Conservation (phyloP, 2,113 vertebrate genomes). For the Saguinus midas region DNA sequence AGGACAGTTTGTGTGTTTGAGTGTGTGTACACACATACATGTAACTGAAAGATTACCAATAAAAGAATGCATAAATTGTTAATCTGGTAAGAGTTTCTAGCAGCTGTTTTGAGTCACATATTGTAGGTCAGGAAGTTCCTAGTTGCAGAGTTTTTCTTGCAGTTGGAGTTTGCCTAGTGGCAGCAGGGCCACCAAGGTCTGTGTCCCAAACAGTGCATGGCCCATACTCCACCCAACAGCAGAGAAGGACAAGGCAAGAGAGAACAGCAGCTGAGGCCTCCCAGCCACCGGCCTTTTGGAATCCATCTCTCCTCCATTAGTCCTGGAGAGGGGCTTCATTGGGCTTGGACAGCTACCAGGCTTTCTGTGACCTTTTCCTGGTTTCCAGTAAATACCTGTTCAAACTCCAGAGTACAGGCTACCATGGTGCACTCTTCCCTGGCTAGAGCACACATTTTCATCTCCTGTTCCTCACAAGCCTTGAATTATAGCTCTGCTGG, state of each 20-base stretch:
- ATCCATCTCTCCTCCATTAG: not conserved
- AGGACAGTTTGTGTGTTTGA: not conserved
- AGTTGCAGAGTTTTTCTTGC: not conserved
- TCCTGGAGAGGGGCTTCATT: not conserved
- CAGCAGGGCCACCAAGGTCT: no score
- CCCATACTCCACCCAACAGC: no score
- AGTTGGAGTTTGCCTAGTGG: not conserved
- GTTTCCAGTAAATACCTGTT: not conserved
- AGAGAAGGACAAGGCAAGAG: not conserved
- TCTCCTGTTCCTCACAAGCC: not conserved
- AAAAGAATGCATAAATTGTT: not conserved
- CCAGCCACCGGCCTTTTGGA: not conserved
- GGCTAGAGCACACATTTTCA: no score
- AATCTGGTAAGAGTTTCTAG: not conserved
- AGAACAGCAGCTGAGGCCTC: not conserved
- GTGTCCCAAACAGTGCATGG: not conserved
- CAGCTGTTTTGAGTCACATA: not conserved
- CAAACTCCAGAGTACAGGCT: not conserved
- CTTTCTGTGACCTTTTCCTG: not conserved
- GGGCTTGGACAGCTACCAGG: not conserved
- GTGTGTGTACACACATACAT: fast-evolving
- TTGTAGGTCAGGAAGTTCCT: not conserved
- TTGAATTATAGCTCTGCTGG: not conserved
- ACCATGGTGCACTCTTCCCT: not conserved
- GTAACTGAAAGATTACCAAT: not conserved